These are phyloP conservation scores for Ambastaia sidthimunki DNA, from an alignment of 2,797 vertebrate genomes.

Conservation along the genomic window DNA sequence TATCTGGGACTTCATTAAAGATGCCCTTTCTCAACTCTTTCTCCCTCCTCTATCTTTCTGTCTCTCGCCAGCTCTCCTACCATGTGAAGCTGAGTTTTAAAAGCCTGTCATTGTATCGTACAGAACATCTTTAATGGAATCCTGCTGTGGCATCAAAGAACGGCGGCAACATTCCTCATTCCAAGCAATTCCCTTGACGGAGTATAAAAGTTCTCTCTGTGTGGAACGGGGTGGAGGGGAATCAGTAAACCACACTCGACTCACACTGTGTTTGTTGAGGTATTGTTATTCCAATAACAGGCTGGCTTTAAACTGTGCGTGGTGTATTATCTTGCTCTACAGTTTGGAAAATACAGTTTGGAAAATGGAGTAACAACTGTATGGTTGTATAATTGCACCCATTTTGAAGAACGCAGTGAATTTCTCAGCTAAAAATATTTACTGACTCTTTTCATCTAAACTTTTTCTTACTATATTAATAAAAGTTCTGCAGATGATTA, in stretches of 20 bases:
- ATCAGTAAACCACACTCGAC: conserved; percentile 46
- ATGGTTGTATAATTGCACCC: not conserved
- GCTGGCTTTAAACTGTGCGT: conserved; percentile 27
- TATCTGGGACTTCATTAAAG: conserved; percentile 50
- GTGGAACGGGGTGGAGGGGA: conserved; percentile 28
- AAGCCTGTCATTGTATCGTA: conserved; percentile 52
- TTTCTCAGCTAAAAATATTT: not conserved
- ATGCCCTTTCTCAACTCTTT: conserved; percentile 42
- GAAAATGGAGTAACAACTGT: not conserved
- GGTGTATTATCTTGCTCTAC: conserved; percentile 21
- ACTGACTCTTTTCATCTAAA: not conserved
- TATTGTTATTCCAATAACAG: conserved; percentile 38
- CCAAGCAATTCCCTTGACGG: conserved; percentile 44
- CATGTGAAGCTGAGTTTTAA: conserved; percentile 45
- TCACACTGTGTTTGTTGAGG: conserved; percentile 27
- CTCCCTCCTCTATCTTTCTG: conserved; percentile 19
- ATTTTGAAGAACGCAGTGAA: not conserved
- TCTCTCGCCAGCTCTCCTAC: conserved; percentile 11
- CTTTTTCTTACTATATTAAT: not conserved
- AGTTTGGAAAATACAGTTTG: conserved; percentile 27
- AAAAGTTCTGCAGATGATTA: not conserved
- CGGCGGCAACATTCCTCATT: conserved; percentile 28
- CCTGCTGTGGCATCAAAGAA: conserved; percentile 52
- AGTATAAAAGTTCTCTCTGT: conserved; percentile 17
- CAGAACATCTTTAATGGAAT: conserved; percentile 56